Percentiles rank a stretch among this genome's conserved stretches.
phyloP scores from a whole-genome alignment of 2,113 vertebrate genomes.

The Lota lota region DNA sequence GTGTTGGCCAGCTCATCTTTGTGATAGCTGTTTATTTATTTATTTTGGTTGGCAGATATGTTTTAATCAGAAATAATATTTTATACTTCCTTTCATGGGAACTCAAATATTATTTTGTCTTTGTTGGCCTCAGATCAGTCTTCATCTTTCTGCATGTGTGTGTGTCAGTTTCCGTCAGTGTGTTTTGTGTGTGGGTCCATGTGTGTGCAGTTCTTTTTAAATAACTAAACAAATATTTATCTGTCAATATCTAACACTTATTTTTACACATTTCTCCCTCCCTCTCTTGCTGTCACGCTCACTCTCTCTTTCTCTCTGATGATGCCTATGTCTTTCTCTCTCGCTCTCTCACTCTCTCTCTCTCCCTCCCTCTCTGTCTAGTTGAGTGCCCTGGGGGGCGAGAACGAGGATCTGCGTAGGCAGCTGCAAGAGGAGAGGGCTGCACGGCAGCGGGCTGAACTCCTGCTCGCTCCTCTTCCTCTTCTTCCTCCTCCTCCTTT shows the following conservation, averaged over 20 bases:
- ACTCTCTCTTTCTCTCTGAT: neutral
- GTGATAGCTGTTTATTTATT: conserved; percentile 42
- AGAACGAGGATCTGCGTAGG: conserved; percentile 60
- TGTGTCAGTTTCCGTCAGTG: conserved; percentile 1
- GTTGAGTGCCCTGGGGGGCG: conserved; percentile 57
- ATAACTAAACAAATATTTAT: neutral
- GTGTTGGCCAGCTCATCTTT: conserved; percentile 48
- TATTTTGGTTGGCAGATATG: no score
- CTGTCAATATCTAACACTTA: no score
- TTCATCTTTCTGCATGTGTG: no score
- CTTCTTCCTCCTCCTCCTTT: conserved; percentile 28
- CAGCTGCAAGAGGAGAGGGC: conserved; percentile 64
- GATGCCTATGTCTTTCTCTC: conserved; percentile 9
- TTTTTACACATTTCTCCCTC: no score
- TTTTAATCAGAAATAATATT: conserved; percentile 16
- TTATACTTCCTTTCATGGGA: conserved; percentile 16
- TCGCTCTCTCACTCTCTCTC: conserved; percentile 20
- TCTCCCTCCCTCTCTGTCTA: conserved; percentile 34
- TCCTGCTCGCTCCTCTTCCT: conserved; percentile 30
- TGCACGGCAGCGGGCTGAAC: conserved; percentile 39
- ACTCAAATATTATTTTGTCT: conserved; percentile 42
- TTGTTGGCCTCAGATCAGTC: conserved; percentile 2
- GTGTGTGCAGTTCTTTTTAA: neutral
- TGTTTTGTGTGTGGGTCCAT: conserved; percentile 2
- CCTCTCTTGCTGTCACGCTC: neutral